Evolutionary conservation across 2,797 vertebrate species (phyloP).

Genomic region (Ateles fusciceps): DNA sequence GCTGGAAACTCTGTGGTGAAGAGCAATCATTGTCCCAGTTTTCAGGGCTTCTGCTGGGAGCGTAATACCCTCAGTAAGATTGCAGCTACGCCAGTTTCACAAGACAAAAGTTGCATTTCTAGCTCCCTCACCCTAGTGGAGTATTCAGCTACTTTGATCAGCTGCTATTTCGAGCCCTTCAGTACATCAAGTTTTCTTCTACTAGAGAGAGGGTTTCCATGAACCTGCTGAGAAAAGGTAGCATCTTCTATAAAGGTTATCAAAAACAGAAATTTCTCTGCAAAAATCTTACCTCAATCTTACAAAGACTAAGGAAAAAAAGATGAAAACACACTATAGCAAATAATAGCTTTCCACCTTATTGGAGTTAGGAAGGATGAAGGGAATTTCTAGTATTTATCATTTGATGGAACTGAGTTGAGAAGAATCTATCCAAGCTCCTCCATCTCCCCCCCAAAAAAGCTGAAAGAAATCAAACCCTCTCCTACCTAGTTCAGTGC

Average conservation of each 20-base stretch:
- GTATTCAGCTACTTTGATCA: neutral
- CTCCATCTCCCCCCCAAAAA: neutral
- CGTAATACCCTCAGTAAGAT: neutral
- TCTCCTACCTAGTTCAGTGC: neutral
- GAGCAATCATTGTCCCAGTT: neutral
- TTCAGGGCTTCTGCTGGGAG: neutral
- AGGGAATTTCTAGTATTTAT: neutral
- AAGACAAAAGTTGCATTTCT: neutral
- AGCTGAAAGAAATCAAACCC: neutral
- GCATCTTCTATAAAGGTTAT: slow-evolving; percentile 13
- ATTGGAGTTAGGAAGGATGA: neutral
- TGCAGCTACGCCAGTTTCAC: neutral
- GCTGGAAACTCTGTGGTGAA: neutral
- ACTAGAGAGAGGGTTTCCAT: neutral
- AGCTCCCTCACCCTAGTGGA: neutral
- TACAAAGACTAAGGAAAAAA: slow-evolving; percentile 23
- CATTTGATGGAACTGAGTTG: neutral
- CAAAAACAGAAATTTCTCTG: slow-evolving; percentile 3
- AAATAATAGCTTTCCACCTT: neutral
- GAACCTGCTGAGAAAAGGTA: neutral
- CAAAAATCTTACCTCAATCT: slow-evolving; percentile 10
- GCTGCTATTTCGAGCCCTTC: neutral
- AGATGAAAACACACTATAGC: neutral
- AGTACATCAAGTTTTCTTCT: slow-evolving; percentile 7
- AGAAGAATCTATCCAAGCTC: slow-evolving; percentile 16